phyloP scores from a whole-genome alignment of 2,797 vertebrate genomes.

The Trichosurus vulpecula region DNA sequence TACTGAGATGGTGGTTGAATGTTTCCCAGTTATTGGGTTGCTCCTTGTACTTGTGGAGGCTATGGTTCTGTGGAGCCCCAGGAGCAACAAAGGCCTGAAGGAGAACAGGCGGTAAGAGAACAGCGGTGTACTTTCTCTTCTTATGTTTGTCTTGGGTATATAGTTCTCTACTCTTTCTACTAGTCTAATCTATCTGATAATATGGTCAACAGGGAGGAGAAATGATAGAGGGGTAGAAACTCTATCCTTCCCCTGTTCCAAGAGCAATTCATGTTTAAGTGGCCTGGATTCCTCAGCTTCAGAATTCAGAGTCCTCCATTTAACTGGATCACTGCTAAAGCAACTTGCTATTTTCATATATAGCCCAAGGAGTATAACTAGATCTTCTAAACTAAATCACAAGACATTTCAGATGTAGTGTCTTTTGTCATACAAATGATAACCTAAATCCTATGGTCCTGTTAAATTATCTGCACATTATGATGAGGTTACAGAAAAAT shows the following conservation, averaged over 20 bases:
- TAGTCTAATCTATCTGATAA: neutral
- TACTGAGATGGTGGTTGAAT: too few relatives aligned
- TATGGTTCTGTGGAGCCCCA: too few relatives aligned
- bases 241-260: neutral
- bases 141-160: neutral
- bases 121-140: neutral
- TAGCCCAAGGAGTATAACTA: neutral
- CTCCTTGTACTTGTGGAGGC: too few relatives aligned
- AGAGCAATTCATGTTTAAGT: neutral
- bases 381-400: neutral
- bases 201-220: neutral
- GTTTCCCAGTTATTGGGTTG: too few relatives aligned
- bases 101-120: neutral
- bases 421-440: neutral
- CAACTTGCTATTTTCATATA: neutral
- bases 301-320: neutral
- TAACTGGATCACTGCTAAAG: neutral
- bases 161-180: neutral
- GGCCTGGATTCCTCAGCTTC: neutral
- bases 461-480: neutral
- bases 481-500: neutral
- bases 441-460: neutral
- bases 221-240: neutral
- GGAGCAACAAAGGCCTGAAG: too few relatives aligned
- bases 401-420: neutral